phyloP scores from a whole-genome alignment of 2,888 invertebrate genomes.

The Cyrtodaria siliqua region DNA sequence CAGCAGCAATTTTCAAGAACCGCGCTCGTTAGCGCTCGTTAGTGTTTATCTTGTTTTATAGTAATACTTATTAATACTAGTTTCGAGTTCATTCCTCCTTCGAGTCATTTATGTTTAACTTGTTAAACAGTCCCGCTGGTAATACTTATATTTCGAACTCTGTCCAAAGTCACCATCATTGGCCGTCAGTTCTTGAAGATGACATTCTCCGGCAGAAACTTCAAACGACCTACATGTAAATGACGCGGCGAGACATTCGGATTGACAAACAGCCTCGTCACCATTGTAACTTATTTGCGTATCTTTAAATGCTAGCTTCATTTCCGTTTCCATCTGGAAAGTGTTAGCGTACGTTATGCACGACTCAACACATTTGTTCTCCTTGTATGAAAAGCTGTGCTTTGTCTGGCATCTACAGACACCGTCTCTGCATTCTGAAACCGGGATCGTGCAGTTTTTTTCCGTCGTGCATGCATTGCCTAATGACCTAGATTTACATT shows the following conservation, averaged over 20 bases:
- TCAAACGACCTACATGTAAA: conserved; percentile 26
- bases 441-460: too few species aligned
- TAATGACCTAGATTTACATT: too few species aligned
- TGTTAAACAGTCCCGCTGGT: conserved; percentile 24
- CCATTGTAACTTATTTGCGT: not conserved
- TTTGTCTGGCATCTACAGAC: conserved; percentile 8
- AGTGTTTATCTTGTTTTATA: too few species aligned
- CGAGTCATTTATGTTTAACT: not conserved
- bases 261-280: conserved; percentile 4
- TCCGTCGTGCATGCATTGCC: too few species aligned
- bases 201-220: conserved; percentile 1
- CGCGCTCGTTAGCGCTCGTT: too few species aligned
- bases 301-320: conserved; percentile 18
- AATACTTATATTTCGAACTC: conserved; percentile 10
- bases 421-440: too few species aligned
- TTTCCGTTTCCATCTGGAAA: conserved; percentile 8
- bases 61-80: too few species aligned
- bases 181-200: conserved; percentile 4
- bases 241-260: conserved; percentile 1
- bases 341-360: conserved; percentile 27
- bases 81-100: too few species aligned
- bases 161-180: conserved; percentile 8
- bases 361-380: not conserved
- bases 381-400: conserved; percentile 8
- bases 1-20: too few species aligned